phyloP scores from a whole-genome alignment of 2,888 invertebrate genomes.

The Folsomia candida region DNA sequence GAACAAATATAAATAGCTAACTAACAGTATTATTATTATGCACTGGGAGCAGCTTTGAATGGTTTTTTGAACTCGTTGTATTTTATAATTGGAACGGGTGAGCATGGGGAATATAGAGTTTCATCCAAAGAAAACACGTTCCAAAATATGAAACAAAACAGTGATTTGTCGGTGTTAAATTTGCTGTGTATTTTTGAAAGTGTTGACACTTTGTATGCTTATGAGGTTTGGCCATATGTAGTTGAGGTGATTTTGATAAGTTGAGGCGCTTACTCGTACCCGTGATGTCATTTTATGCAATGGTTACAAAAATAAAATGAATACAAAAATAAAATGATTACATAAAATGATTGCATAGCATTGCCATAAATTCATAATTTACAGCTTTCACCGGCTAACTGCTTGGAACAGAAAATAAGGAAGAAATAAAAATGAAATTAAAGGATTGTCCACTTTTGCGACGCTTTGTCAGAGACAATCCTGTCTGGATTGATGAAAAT shows the following conservation, averaged over 20 bases:
- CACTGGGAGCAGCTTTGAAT: too few relatives aligned
- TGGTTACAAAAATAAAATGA: too few relatives aligned
- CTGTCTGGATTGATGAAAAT: not conserved
- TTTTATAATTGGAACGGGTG: too few relatives aligned
- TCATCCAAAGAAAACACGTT: not conserved
- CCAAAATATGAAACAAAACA: not conserved
- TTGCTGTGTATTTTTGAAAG: conserved; percentile 2
- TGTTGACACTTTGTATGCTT: not conserved
- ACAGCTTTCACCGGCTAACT: not conserved
- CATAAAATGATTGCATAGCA: too few relatives aligned
- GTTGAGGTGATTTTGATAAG: conserved; percentile 1
- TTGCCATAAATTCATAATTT: too few relatives aligned
- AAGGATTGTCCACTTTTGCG: not conserved
- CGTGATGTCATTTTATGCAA: too few relatives aligned
- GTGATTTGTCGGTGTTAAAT: not conserved
- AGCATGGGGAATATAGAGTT: too few relatives aligned
- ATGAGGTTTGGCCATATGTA: not conserved
- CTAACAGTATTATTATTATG: too few relatives aligned
- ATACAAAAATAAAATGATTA: too few relatives aligned
- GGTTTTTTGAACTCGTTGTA: too few relatives aligned
- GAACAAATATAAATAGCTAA: too few relatives aligned
- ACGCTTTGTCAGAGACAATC: not conserved
- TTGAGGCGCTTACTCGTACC: conserved; percentile 19
- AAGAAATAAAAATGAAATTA: not conserved
- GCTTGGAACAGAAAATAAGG: not conserved